A percentile compares a stretch with the other conserved stretches of the same genome.
phyloP scores from a whole-genome alignment of 2,113 vertebrate genomes.

The Trochalopteron elliotii region DNA sequence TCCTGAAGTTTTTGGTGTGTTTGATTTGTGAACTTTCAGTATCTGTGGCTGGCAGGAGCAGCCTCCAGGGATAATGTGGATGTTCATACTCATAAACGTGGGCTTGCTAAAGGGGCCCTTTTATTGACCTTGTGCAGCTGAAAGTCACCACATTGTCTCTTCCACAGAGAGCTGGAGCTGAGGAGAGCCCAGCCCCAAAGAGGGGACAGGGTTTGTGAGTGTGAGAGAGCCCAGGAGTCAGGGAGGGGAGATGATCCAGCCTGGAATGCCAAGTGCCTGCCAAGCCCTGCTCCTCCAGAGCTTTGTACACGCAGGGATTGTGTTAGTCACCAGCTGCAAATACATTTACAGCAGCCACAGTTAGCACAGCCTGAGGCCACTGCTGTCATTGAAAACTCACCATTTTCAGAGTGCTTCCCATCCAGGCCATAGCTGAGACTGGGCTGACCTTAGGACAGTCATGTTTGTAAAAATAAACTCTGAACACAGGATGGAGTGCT shows the following conservation, averaged over 20 bases:
- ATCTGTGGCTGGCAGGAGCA: neutral
- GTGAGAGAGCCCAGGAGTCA: neutral
- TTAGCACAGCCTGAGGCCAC: neutral
- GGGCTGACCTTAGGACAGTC: conserved; percentile 56
- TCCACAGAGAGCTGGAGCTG: neutral
- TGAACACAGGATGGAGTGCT: conserved; percentile 23
- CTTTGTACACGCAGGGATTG: neutral
- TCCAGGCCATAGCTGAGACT: conserved; percentile 30
- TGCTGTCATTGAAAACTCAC: neutral
- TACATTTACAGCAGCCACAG: neutral
- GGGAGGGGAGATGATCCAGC: neutral
- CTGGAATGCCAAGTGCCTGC: neutral
- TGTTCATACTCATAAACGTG: neutral
- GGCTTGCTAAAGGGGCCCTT: neutral
- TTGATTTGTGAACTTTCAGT: neutral
- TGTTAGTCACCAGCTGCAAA: conserved; percentile 13
- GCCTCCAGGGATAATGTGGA: neutral
- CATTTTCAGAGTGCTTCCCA: conserved; percentile 32
- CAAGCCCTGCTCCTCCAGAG: neutral
- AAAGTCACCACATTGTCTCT: neutral
- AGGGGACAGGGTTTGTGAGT: neutral
- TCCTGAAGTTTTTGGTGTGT: neutral
- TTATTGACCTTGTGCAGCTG: neutral
- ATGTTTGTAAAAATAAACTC: conserved; percentile 64
- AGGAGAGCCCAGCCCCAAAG: neutral